phyloP scores from a whole-genome alignment of 2,113 vertebrate species.

The Indicator maculatus region DNA sequence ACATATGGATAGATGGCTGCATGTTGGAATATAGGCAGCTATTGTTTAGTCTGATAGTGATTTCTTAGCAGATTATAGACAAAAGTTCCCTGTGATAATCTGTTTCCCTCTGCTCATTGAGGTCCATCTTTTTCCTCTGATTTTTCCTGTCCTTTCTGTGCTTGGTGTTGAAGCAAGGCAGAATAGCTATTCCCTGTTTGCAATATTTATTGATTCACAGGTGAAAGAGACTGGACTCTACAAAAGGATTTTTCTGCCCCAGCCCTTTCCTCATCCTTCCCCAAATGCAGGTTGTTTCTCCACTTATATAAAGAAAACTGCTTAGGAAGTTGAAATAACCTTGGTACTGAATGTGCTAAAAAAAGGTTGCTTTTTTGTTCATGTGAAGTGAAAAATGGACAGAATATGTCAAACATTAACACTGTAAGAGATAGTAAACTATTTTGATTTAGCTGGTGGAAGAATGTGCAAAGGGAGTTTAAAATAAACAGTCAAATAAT shows the following conservation, averaged over 20 bases:
- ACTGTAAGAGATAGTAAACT: neutral
- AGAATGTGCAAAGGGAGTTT: neutral
- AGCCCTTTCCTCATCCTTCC: neutral
- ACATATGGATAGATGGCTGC: constrained; percentile 26
- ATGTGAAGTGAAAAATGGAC: neutral
- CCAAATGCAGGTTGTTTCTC: neutral
- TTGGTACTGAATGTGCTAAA: neutral
- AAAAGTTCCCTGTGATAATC: neutral
- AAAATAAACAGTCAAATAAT: constrained; percentile 19
- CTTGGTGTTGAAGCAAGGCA: neutral
- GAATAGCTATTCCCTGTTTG: neutral
- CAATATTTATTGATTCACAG: neutral
- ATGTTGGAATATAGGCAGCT: constrained; percentile 2
- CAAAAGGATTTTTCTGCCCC: neutral
- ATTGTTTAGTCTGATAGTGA: neutral
- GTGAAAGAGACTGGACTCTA: neutral
- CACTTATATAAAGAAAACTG: neutral
- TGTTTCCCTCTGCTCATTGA: neutral
- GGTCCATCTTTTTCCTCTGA: neutral
- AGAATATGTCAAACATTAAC: neutral
- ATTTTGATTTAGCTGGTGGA: neutral
- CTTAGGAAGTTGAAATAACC: neutral
- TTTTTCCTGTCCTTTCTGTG: neutral
- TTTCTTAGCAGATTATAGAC: neutral
- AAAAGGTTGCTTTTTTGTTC: neutral